Conservation (phyloP, 1,140 invertebrate genomes). For the Sycobia sp. region DNA sequence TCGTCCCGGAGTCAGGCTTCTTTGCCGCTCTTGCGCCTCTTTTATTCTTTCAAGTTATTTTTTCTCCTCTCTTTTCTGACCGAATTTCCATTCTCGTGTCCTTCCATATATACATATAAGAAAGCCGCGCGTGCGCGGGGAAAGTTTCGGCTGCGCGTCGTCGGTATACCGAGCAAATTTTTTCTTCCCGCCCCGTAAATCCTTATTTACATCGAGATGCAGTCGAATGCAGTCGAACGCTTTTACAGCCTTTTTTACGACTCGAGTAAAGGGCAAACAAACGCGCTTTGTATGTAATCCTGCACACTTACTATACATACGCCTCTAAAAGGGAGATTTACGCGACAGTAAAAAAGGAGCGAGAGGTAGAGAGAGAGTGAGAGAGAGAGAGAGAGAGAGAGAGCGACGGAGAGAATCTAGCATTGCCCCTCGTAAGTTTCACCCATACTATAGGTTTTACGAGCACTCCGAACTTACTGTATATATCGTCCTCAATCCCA, state of each 20-base stretch:
- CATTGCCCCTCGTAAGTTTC: not conserved
- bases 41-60: too few species aligned
- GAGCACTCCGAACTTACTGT: not conserved
- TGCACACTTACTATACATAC: not conserved
- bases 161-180: too few species aligned
- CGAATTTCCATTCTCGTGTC: too few species aligned
- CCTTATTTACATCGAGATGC: not conserved
- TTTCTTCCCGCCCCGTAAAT: not conserved
- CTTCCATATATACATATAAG: too few species aligned
- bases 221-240: not conserved
- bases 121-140: too few species aligned
- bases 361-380: too few species aligned
- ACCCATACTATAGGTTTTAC: constrained; percentile 12
- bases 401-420: too few species aligned
- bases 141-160: too few species aligned
- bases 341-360: not conserved
- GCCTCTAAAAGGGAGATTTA: constrained; percentile 6
- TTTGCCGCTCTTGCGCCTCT: too few species aligned
- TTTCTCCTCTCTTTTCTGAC: too few species aligned
- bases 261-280: not conserved
- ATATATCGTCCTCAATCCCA: constrained; percentile 1
- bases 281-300: not conserved
- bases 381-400: too few species aligned
- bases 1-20: too few species aligned
- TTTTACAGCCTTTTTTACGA: constrained; percentile 12